Evolutionary conservation across 2,113 vertebrate genomes (phyloP).

Genomic region (Rhipidura dahli): DNA sequence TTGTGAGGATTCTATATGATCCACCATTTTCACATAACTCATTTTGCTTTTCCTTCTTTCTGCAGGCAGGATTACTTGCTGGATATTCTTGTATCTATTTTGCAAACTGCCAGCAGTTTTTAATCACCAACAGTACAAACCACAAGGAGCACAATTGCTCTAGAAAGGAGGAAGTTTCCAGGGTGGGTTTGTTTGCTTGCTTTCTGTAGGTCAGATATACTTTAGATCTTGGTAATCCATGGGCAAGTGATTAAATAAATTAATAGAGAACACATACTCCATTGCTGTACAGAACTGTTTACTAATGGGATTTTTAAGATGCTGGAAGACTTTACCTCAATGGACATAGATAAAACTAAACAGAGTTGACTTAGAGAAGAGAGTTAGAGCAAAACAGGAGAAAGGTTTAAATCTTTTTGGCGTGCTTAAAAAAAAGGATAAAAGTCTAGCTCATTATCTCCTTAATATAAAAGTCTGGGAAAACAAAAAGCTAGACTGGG

Average conservation of each 20-base stretch:
- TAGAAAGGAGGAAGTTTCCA: background rate
- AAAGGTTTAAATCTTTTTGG: conserved; percentile 44
- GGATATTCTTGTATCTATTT: background rate
- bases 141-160: background rate
- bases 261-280: conserved; percentile 13
- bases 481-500: conserved; percentile 69
- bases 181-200: conserved; percentile 51
- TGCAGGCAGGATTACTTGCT: background rate
- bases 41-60: background rate
- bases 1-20: background rate
- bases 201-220: background rate
- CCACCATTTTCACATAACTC: background rate
- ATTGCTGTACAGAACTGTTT: background rate
- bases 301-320: conserved; percentile 19
- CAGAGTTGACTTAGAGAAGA: background rate
- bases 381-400: background rate
- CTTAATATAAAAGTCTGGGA: conserved; percentile 67
- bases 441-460: conserved; percentile 71
- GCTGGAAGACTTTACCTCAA: background rate
- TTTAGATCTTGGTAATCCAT: background rate
- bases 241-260: conserved; percentile 37
- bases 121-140: background rate
- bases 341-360: background rate
- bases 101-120: background rate
- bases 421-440: conserved; percentile 63